phyloP scores from a whole-genome alignment of 2,797 vertebrate species.

The Emydoidea blandingii region DNA sequence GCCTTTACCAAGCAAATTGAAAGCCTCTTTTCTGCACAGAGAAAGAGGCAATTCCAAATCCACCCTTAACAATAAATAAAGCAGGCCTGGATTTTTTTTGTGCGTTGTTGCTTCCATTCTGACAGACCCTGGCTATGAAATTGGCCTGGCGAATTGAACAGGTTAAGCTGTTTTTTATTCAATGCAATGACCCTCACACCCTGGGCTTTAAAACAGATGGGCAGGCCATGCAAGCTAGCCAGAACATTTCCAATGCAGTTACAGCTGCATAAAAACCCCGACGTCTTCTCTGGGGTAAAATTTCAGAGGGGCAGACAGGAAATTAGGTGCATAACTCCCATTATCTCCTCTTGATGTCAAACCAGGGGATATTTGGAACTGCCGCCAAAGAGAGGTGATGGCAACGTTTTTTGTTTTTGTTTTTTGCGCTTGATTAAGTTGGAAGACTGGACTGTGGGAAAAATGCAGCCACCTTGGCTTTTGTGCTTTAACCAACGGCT shows the following conservation, averaged over 20 bases:
- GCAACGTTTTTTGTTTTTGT: not conserved
- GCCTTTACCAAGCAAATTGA: not conserved
- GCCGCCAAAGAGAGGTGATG: not conserved
- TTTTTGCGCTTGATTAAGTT: rapidly evolving
- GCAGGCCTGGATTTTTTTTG: not conserved
- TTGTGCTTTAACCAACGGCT: not conserved
- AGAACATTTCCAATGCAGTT: not conserved
- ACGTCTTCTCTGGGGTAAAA: not conserved
- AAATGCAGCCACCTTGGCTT: not conserved
- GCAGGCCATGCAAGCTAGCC: not conserved
- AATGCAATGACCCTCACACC: not conserved
- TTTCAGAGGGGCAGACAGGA: not conserved
- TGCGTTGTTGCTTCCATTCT: not conserved
- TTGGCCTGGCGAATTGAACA: not conserved
- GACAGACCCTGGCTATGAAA: not conserved
- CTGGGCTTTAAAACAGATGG: not conserved
- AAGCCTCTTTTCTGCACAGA: not conserved
- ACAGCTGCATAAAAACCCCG: not conserved
- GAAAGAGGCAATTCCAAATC: not conserved
- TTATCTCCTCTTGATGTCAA: not conserved
- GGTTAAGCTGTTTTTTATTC: not conserved
- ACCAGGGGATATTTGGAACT: not conserved
- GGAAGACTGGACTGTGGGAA: not conserved
- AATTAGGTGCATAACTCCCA: not conserved
- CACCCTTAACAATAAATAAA: not conserved